Conservation (phyloP, 2,888 invertebrate genomes). For the Morinoia aosen region DNA sequence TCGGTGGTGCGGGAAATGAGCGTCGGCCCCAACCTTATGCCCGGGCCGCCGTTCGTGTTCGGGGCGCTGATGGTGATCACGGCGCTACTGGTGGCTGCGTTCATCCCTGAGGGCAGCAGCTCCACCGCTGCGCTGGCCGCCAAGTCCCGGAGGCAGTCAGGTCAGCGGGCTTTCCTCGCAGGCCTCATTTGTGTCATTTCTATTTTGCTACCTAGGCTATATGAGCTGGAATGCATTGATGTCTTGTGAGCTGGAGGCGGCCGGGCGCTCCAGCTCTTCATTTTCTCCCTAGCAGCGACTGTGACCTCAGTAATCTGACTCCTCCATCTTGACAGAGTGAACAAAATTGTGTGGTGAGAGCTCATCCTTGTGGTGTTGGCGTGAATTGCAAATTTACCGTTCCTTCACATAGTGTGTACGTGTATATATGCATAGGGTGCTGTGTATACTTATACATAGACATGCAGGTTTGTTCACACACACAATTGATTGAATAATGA, state of each 20-base stretch:
- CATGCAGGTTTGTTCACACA: too few relatives aligned
- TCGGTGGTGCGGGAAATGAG: constrained; percentile 19
- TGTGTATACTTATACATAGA: too few relatives aligned
- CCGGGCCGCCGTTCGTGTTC: constrained; percentile 98
- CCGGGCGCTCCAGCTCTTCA: background rate
- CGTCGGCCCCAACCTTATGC: constrained; percentile 80
- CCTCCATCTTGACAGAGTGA: background rate
- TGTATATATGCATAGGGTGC: too few relatives aligned
- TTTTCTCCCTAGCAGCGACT: too few relatives aligned
- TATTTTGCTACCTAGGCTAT: background rate
- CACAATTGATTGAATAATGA: too few relatives aligned
- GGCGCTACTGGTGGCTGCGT: constrained; percentile 85
- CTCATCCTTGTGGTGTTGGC: too few relatives aligned
- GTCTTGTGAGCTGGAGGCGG: background rate
- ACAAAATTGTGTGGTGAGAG: background rate
- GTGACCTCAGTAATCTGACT: background rate
- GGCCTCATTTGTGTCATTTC: background rate
- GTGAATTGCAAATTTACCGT: too few relatives aligned
- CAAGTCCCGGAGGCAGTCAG: constrained; percentile 64
- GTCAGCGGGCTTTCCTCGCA: constrained; percentile 33
- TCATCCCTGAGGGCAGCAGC: constrained; percentile 71
- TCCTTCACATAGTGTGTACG: too few relatives aligned
- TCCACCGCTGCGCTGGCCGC: background rate
- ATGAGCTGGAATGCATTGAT: background rate
- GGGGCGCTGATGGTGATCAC: constrained; percentile 96